phyloP scores from a whole-genome alignment of 2,888 invertebrate genomes.

The Adelphocoris suturalis region DNA sequence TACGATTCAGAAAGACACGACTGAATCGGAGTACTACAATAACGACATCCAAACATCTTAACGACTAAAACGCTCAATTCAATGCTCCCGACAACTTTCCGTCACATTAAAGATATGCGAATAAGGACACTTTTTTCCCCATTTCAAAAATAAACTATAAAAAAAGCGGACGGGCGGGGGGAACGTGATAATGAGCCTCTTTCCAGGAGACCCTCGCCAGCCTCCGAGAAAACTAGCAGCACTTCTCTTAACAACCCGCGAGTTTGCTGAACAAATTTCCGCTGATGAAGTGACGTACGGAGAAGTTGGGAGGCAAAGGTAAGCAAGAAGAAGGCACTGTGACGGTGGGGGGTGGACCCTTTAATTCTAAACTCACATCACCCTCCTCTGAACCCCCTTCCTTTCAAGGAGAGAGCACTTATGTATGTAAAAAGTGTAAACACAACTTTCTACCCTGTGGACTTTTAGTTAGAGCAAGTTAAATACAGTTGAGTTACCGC shows the following conservation, averaged over 20 bases:
- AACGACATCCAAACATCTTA: no score
- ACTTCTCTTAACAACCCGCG: conserved; percentile 66
- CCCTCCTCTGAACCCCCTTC: neutral
- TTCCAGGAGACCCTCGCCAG: conserved; percentile 6
- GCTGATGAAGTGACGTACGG: conserved; percentile 71
- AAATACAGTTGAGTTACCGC: conserved; percentile 68
- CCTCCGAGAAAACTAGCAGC: conserved; percentile 60
- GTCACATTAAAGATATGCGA: no score
- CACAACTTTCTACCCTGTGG: conserved; percentile 68
- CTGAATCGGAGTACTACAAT: no score
- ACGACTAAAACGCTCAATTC: no score
- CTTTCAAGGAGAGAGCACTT: conserved; percentile 67
- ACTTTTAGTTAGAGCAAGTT: conserved; percentile 69
- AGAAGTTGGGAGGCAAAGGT: conserved; percentile 68
- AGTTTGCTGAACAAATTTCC: conserved; percentile 70
- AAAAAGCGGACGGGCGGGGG: no score
- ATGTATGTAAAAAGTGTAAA: conserved; percentile 71
- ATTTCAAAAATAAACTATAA: no score
- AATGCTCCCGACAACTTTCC: no score
- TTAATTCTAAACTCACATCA: conserved; percentile 70
- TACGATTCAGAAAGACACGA: neutral
- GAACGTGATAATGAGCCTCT: conserved; percentile 51
- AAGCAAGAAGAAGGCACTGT: conserved; percentile 47
- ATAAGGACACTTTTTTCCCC: no score
- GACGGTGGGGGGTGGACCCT: conserved; percentile 43